Evolutionary conservation across 1,140 invertebrate species (phyloP), one percentile per base, ranked within the genome.

Genomic region (Pygmarrhopalites habei): DNA sequence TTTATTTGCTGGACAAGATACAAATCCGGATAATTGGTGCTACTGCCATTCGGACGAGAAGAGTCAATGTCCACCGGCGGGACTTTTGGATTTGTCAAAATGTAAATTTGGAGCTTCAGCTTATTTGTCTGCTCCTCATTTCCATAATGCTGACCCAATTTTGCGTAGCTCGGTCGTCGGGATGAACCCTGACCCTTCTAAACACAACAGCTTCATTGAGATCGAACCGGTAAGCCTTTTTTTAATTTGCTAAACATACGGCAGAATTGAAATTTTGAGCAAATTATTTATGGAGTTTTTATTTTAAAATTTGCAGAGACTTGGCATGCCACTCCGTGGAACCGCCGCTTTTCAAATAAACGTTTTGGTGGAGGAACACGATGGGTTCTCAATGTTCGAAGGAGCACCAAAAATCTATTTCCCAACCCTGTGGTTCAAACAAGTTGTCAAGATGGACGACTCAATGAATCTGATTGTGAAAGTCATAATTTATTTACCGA

Each of bases 51-150:
- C 53, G 17, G 39, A 53, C 1, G 58, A 44, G 12, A 57, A n/a
- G n/a, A n/a, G n/a, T n/a, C n/a, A 60, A 35, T 70, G 65, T 60
- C 56, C 62, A n/a, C 65, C 64, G 10, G 58, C 61, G 58, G 68
- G 71, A n/a, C 59, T 58, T 39, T 39, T 68, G 3, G 62, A 71
- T 56, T 47, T 72, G 0, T 59, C 57, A 15, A 51, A 51, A 23
- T 71, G 66, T 61, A 68, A 68, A 68, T 73, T 63, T 59, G 82
- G 82, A 1, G 83, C 80, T 0, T 88, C 89, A 0, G 74, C 89
- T 21, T 81, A 85, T 21, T 81, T 81, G 0, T 87, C 89, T 1
- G 75, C 87, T 67, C 91, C 92, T 1, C 92, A 95, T 77, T 92
- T 91, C 73, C 86, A 86, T 60, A 77, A 83, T 2, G 79, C 79